A percentile compares a stretch with the other conserved stretches of the same genome.
Conservation (phyloP, 1,140 invertebrate species). For the Chymomyza costata region DNA sequence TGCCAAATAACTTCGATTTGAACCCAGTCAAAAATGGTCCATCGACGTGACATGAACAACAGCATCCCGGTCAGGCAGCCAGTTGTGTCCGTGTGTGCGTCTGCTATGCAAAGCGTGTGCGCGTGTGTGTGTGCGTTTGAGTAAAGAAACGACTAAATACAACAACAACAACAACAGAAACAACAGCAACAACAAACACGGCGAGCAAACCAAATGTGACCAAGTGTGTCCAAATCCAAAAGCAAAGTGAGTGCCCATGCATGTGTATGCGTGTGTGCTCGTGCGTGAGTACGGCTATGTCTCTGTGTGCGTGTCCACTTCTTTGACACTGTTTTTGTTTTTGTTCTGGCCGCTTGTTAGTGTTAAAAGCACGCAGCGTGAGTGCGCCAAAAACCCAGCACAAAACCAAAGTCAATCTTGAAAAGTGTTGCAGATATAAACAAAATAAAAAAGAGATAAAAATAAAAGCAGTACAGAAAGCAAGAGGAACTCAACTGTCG, state of each 20-base stretch:
- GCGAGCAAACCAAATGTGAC: slow-evolving; percentile 27
- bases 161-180: not conserved
- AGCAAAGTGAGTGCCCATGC: slow-evolving; percentile 22
- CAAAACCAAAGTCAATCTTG: too few species aligned
- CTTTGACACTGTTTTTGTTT: slow-evolving; percentile 10
- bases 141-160: not conserved
- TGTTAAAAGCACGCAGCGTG: slow-evolving; percentile 31
- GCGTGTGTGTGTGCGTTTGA: slow-evolving; percentile 19
- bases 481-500: too few species aligned
- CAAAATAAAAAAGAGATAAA: too few species aligned
- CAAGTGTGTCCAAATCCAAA: slow-evolving; percentile 17
- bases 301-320: slow-evolving; percentile 11
- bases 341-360: slow-evolving; percentile 47
- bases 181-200: not conserved
- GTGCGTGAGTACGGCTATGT: slow-evolving; percentile 1
- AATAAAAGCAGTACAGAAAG: too few species aligned
- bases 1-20: slow-evolving; percentile 50
- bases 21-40: slow-evolving; percentile 71
- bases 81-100: slow-evolving; percentile 10
- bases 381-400: slow-evolving; percentile 18
- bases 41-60: slow-evolving; percentile 66
- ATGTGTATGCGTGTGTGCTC: slow-evolving; percentile 1
- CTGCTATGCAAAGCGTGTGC: slow-evolving; percentile 38
- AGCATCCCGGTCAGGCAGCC: slow-evolving; percentile 37
- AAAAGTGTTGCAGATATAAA: slow-evolving; percentile 14